Percentiles rank a stretch among this genome's conserved stretches.
These are phyloP conservation scores for Lysandra coridon DNA, from an alignment of 2,888 invertebrate species.

Conservation along the genomic window DNA sequence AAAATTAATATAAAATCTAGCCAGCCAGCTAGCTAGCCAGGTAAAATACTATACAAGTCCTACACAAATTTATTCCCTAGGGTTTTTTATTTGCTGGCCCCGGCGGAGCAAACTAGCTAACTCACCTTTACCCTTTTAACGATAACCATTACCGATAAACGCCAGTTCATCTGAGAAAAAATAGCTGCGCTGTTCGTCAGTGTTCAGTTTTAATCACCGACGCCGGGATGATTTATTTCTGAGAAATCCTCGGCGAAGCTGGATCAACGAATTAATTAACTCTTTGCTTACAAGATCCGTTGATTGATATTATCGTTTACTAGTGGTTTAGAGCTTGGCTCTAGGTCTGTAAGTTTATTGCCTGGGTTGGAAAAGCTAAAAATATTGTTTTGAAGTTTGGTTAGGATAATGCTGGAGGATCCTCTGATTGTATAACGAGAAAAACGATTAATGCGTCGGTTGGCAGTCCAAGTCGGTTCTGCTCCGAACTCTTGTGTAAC, in stretches of 20 bases:
- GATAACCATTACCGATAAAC: slow-evolving; percentile 20
- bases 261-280: slow-evolving; percentile 19
- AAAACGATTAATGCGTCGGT: too few species aligned
- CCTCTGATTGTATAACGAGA: too few species aligned
- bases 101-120: slow-evolving; percentile 16
- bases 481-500: too few species aligned
- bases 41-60: slow-evolving; percentile 11
- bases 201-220: slow-evolving; percentile 4
- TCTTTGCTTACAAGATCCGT: background rate
- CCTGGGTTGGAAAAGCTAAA: background rate
- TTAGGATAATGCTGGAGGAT: too few species aligned
- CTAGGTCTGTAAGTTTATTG: background rate
- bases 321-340: background rate
- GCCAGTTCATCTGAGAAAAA: slow-evolving; percentile 22
- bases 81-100: slow-evolving; percentile 18
- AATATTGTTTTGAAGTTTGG: background rate
- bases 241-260: background rate
- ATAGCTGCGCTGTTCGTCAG: slow-evolving; percentile 14
- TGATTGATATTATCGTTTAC: background rate
- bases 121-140: slow-evolving; percentile 22
- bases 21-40: background rate
- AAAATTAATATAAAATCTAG: slow-evolving; percentile 18
- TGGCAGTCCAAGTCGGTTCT: too few species aligned
- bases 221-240: background rate
- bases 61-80: slow-evolving; percentile 14